phyloP scores from a whole-genome alignment of 2,797 vertebrate genomes.

The Benthosema pterotum region DNA sequence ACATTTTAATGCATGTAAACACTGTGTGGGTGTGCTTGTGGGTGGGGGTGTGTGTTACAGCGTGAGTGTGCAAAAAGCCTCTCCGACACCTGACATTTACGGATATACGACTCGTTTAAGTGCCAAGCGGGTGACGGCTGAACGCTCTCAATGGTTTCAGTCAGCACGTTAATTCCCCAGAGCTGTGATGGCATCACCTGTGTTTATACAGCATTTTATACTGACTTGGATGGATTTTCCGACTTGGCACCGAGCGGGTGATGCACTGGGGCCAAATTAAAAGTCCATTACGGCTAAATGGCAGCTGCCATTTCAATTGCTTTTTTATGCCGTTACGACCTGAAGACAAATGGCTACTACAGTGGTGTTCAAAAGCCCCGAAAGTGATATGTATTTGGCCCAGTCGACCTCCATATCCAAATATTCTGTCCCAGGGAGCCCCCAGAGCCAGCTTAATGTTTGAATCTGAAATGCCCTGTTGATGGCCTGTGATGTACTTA shows the following conservation, averaged over 20 bases:
- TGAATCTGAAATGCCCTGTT: no score
- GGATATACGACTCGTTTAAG: slow-evolving; percentile 46
- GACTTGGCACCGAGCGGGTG: background rate
- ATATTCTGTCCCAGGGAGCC: no score
- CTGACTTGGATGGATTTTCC: background rate
- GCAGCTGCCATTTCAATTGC: slow-evolving; percentile 41
- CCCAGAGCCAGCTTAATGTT: no score
- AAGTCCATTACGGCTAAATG: slow-evolving; percentile 15
- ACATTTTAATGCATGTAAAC: no score
- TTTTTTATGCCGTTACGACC: no score
- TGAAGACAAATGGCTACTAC: no score
- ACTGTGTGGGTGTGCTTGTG: background rate
- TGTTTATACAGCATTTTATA: slow-evolving; percentile 19
- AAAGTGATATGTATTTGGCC: no score
- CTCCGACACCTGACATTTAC: slow-evolving; percentile 45
- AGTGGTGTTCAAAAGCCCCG: no score
- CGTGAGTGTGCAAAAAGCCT: background rate
- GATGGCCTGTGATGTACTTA: no score
- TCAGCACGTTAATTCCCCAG: slow-evolving; percentile 26
- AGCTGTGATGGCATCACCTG: slow-evolving; percentile 18
- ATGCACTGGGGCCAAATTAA: background rate
- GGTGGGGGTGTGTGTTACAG: background rate
- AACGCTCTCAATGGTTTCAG: slow-evolving; percentile 1
- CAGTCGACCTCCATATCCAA: no score
- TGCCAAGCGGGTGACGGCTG: slow-evolving; percentile 4